Evolutionary conservation across 2,113 vertebrate species (phyloP), one percentile per base, ranked within the genome.

Genomic region (Myotis brandtii): DNA sequence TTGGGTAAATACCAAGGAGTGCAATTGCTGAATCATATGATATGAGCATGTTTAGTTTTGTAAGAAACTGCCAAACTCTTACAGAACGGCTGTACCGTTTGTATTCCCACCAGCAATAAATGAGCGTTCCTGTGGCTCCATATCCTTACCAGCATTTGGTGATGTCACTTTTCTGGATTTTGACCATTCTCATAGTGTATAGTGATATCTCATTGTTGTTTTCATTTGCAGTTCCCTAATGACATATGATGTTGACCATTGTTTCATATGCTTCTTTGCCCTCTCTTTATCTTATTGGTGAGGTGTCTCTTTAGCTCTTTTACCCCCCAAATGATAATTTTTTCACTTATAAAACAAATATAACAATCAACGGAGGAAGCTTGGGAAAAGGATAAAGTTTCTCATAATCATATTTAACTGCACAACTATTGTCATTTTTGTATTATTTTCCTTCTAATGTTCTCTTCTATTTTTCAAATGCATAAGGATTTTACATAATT

Each of bases 291-390:
- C 79, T 86, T 73, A 80, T 50, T 67, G 13, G n/a, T 69, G 48
- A 89, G 40, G 18, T 79, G 48, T 66, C 77, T 91, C 30, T 80
- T 83, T 52, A 87, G 34, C 32, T 79, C n/a, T 73, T 91, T 84
- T 46, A 2, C 9, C 21, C 46, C 46, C 11, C 9, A 87, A 85
- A 54, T 43, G 43, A 81, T 88, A 18, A 81, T 91, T 87, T 72
- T 93, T 93, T 11, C 30, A 91, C n/a, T 93, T 85, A 89, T 64
- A 81, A 91, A 91, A 62, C 37, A 83, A 10, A 95, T 43, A 48
- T 64, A 62, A 54, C 17, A n/a, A 83, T 80, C n/a, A 87, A 54
- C 3, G 56, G 9, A 93, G 50, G 21, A 97, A 90, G 23, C 16
- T 46, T 48, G 20, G 27, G 25, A 73, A 81, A 82, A 76, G 16